Evolutionary conservation across 2,113 vertebrate species (phyloP).

Genomic region (Alosa alosa): DNA sequence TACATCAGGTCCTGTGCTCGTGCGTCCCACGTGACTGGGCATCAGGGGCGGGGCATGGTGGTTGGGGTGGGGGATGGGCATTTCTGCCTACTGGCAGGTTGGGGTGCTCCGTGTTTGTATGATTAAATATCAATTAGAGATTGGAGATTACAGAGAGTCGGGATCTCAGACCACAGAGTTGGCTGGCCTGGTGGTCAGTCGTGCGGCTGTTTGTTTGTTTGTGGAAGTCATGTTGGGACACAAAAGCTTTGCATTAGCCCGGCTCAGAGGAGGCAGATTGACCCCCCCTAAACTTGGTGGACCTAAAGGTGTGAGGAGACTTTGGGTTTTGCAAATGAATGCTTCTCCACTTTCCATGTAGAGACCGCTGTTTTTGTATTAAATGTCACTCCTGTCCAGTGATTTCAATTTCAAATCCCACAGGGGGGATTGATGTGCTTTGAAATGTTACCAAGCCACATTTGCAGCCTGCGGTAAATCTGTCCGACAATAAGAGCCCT

Average conservation of each 20-base stretch:
- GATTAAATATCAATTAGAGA: slow-evolving; percentile 30
- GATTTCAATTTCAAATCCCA: not conserved
- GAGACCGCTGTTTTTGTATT: not conserved
- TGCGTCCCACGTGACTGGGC: not conserved
- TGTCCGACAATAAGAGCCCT: not conserved
- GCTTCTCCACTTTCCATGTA: not conserved
- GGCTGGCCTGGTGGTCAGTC: not conserved
- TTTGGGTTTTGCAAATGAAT: not conserved
- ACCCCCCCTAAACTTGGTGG: not conserved
- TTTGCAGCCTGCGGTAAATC: not conserved
- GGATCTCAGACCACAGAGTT: not conserved
- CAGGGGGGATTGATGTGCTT: not conserved
- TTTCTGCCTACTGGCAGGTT: not conserved
- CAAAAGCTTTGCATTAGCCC: slow-evolving; percentile 19
- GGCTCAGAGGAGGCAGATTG: not conserved
- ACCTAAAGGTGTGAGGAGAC: slow-evolving; percentile 23
- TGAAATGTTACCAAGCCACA: slow-evolving; percentile 8
- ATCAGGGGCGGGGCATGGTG: not conserved
- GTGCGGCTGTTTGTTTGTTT: slow-evolving; percentile 16
- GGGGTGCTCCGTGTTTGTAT: not conserved
- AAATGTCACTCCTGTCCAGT: not conserved
- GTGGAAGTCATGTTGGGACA: slow-evolving; percentile 11
- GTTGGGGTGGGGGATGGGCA: not conserved
- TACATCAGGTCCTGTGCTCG: too few species aligned
- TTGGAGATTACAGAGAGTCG: slow-evolving; percentile 25